Evolutionary conservation across 1,140 invertebrate species (phyloP).

Genomic region (Acromyrmex heyeri): DNA sequence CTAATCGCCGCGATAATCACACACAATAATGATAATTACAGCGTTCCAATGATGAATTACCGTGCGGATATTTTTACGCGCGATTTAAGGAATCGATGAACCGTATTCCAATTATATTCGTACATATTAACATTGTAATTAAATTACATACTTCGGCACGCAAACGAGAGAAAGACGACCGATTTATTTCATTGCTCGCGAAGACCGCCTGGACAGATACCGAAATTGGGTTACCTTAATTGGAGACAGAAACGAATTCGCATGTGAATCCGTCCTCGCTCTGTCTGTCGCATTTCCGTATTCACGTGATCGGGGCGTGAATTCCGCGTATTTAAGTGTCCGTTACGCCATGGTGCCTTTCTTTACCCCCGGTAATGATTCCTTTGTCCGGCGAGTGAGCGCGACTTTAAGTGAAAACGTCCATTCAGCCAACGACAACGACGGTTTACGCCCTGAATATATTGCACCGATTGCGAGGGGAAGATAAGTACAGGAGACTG

Average conservation of each 20-base stretch:
- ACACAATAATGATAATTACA: conserved; percentile 69
- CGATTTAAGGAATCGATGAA: background rate
- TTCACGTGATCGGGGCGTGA: conserved; percentile 83
- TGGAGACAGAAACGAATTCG: conserved; percentile 50
- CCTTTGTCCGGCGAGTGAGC: conserved; percentile 81
- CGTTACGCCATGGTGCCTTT: conserved; percentile 75
- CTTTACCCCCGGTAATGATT: conserved; percentile 82
- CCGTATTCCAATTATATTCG: conserved; percentile 16
- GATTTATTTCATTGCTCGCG: conserved; percentile 40
- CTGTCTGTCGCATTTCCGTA: conserved; percentile 67
- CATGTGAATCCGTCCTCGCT: conserved; percentile 26
- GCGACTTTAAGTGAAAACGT: conserved; percentile 83
- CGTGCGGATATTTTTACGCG: conserved; percentile 27
- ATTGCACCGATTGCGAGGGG: conserved; percentile 82
- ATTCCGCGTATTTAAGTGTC: conserved; percentile 84
- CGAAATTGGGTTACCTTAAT: conserved; percentile 77
- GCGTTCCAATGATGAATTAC: conserved; percentile 65
- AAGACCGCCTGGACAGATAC: conserved; percentile 44
- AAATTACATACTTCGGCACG: background rate
- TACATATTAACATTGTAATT: conserved; percentile 36
- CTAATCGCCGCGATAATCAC: conserved; percentile 33
- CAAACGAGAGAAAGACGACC: conserved; percentile 3
- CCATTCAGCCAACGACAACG: conserved; percentile 79
- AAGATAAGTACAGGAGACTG: conserved; percentile 81
- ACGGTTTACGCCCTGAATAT: conserved; percentile 81